These are phyloP conservation scores for Arnoldichthys spilopterus DNA, from an alignment of 2,797 vertebrate genomes.

Conservation along the genomic window DNA sequence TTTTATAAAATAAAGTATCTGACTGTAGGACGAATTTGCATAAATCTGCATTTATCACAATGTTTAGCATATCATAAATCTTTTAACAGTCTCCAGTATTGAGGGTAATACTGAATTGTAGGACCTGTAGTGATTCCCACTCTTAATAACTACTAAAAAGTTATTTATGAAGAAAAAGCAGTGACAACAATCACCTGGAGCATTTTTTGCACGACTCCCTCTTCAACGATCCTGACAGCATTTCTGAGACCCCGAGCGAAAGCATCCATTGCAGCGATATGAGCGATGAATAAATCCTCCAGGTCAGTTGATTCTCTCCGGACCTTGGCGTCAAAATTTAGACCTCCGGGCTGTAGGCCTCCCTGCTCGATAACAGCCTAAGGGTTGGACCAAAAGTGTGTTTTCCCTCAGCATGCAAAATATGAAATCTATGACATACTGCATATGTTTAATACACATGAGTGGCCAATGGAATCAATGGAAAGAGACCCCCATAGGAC, in stretches of 20 bases:
- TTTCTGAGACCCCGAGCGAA: slow-evolving; percentile 76
- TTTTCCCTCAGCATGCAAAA: neutral
- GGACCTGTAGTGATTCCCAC: neutral
- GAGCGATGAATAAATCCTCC: slow-evolving; percentile 75
- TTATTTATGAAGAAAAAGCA: neutral
- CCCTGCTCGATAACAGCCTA: slow-evolving; percentile 74
- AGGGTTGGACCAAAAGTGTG: neutral
- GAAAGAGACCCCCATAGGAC: neutral
- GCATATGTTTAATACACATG: neutral
- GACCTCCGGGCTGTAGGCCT: slow-evolving; percentile 73
- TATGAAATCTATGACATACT: neutral
- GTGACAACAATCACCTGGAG: slow-evolving; percentile 61
- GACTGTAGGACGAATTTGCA: no score
- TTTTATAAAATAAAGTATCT: no score
- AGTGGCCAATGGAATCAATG: neutral
- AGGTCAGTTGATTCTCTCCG: slow-evolving; percentile 73
- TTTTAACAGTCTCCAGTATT: neutral
- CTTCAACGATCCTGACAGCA: slow-evolving; percentile 67
- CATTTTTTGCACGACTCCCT: slow-evolving; percentile 67
- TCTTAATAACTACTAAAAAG: neutral
- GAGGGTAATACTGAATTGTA: neutral
- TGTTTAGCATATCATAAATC: neutral
- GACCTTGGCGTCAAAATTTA: slow-evolving; percentile 77
- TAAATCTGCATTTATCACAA: no score
- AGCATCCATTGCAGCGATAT: slow-evolving; percentile 73